Conservation (phyloP, 2,797 vertebrate genomes). For the Propithecus perrieri region DNA sequence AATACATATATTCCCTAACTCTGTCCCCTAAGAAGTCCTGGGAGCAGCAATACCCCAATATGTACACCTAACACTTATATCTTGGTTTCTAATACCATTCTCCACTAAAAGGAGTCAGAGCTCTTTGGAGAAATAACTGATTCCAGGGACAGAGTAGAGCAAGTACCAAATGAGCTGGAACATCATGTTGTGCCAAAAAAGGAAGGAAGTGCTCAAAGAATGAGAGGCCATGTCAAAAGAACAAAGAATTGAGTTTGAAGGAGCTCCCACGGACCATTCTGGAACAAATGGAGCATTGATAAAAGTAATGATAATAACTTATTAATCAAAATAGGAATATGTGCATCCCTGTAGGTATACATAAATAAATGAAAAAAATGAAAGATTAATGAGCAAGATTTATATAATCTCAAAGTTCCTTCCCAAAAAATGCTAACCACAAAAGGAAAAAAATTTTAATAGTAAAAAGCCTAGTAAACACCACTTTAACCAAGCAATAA, state of each 20-base stretch:
- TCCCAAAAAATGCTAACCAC: constrained; percentile 21
- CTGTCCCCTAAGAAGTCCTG: background rate
- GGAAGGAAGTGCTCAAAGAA: background rate
- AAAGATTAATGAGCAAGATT: background rate
- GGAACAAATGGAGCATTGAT: background rate
- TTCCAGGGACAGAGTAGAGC: background rate
- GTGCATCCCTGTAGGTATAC: background rate
- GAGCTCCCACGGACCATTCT: background rate
- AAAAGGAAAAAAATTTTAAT: constrained; percentile 15
- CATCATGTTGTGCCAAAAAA: background rate
- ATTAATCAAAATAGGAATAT: constrained; percentile 6
- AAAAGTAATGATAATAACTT: background rate
- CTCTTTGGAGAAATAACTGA: background rate
- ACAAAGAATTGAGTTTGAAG: background rate
- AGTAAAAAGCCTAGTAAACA: background rate
- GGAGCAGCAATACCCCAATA: background rate
- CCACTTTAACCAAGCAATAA: constrained; percentile 1
- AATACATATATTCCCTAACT: background rate
- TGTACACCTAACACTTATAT: background rate
- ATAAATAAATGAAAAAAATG: background rate
- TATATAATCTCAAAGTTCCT: background rate
- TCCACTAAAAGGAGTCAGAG: background rate
- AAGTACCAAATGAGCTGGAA: constrained; percentile 1
- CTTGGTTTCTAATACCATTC: background rate
- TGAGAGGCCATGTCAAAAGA: background rate